phyloP scores from a whole-genome alignment of 2,113 vertebrate genomes.

The Cryptoleucopteryx plumbea region DNA sequence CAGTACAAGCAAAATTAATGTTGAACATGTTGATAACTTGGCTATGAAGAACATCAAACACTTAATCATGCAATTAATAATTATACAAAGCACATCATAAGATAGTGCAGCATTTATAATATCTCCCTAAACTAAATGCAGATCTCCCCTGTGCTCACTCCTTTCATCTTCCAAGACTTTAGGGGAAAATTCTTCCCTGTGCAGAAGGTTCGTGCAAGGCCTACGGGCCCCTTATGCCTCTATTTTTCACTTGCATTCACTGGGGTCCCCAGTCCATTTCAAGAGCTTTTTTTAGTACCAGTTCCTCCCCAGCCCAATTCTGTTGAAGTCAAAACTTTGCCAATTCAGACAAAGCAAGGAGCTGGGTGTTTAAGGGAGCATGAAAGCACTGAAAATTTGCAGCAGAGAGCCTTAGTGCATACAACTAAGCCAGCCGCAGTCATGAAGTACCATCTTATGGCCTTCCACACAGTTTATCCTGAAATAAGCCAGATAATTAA shows the following conservation, averaged over 20 bases:
- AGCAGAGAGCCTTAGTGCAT: no score
- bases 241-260: not conserved
- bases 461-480: not conserved
- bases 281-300: not conserved
- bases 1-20: constrained; percentile 11
- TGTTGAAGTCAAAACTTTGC: not conserved
- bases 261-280: not conserved
- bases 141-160: not conserved
- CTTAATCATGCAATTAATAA: not conserved
- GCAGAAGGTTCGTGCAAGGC: not conserved
- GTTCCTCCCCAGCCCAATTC: not conserved
- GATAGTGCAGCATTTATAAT: not conserved
- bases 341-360: not conserved
- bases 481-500: no score
- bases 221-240: not conserved
- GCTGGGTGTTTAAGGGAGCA: not conserved
- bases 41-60: constrained; percentile 21
- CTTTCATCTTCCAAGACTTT: not conserved
- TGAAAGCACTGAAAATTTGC: not conserved
- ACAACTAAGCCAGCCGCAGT: not conserved
- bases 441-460: not conserved
- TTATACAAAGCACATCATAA: not conserved
- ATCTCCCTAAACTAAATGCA: not conserved
- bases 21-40: constrained; percentile 28
- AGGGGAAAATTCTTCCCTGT: not conserved